A percentile compares a stretch with the other conserved stretches of the same genome.
Evolutionary conservation across 2,797 vertebrate species (phyloP).

Genomic region (Danio tinwini): DNA sequence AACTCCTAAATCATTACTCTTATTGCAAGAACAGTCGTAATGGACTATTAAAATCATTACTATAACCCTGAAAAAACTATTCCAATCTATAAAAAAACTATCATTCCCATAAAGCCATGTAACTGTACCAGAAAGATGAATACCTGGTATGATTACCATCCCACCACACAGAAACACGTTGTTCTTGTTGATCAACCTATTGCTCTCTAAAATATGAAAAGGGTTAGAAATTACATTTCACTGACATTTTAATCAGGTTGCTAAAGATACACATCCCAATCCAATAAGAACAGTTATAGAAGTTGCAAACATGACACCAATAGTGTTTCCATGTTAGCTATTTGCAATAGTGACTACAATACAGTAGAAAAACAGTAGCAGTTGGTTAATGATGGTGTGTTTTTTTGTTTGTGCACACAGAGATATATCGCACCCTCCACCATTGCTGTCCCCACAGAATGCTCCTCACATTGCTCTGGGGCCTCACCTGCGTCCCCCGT

Average conservation of each 20-base stretch:
- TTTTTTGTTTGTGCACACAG: conserved; percentile 67
- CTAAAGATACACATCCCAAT: background rate
- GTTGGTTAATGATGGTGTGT: conserved; percentile 20
- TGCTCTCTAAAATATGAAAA: background rate
- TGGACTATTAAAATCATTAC: background rate
- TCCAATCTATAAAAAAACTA: no score
- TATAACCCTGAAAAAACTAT: background rate
- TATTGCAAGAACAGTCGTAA: background rate
- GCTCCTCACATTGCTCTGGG: conserved; percentile 94
- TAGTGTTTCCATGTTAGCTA: background rate
- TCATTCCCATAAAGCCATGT: background rate
- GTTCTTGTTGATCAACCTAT: no score
- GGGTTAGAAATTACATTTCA: background rate
- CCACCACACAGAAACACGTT: background rate
- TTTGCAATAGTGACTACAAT: background rate
- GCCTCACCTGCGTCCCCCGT: conserved; percentile 92
- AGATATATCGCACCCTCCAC: conserved; percentile 88
- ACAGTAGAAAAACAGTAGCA: conserved; percentile 18
- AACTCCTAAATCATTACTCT: background rate
- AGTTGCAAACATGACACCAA: background rate
- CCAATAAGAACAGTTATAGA: conserved; percentile 3
- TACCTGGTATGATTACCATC: background rate
- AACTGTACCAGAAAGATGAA: background rate
- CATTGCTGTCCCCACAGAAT: conserved; percentile 91
- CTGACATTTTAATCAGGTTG: background rate